Conservation (phyloP, 2,888 invertebrate genomes). For the Cyclophora albipunctata region DNA sequence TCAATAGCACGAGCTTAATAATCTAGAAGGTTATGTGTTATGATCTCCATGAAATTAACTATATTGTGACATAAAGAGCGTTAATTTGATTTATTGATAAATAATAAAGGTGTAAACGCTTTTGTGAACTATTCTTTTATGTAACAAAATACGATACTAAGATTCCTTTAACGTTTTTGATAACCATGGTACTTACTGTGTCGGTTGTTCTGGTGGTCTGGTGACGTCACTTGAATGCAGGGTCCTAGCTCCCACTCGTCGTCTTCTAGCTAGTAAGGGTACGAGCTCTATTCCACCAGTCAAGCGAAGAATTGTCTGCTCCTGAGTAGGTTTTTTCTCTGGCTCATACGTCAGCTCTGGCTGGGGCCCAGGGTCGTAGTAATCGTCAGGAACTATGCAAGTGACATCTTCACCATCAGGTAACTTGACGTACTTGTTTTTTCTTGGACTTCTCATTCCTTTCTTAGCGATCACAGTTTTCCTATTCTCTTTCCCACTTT, state of each 20-base stretch:
- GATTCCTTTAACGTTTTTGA: too few species aligned
- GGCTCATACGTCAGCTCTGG: slow-evolving; percentile 14
- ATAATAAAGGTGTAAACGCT: too few species aligned
- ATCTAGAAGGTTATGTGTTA: slow-evolving; percentile 12
- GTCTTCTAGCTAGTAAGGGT: slow-evolving; percentile 81
- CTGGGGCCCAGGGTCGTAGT: slow-evolving; percentile 22
- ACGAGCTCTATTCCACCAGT: slow-evolving; percentile 86
- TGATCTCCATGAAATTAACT: slow-evolving; percentile 24
- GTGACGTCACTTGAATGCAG: slow-evolving; percentile 67
- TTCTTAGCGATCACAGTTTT: slow-evolving; percentile 5
- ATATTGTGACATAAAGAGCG: too few species aligned
- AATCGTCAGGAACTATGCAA: slow-evolving; percentile 37
- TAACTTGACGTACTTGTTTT: slow-evolving; percentile 46
- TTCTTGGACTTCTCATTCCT: slow-evolving; percentile 38
- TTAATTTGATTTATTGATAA: too few species aligned
- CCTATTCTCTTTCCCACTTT: slow-evolving; percentile 19
- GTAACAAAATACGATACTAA: too few species aligned
- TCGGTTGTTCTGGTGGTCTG: slow-evolving; percentile 54
- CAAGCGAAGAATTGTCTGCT: slow-evolving; percentile 51
- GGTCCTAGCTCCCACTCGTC: slow-evolving; percentile 67
- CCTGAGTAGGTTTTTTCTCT: slow-evolving; percentile 55
- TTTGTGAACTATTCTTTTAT: too few species aligned
- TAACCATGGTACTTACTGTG: slow-evolving; percentile 48
- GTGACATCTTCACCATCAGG: slow-evolving; percentile 48
- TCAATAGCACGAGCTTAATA: slow-evolving; percentile 11